These are phyloP conservation scores for Brachionus rubens DNA, from an alignment of 1,140 invertebrate species.

Conservation along the genomic window DNA sequence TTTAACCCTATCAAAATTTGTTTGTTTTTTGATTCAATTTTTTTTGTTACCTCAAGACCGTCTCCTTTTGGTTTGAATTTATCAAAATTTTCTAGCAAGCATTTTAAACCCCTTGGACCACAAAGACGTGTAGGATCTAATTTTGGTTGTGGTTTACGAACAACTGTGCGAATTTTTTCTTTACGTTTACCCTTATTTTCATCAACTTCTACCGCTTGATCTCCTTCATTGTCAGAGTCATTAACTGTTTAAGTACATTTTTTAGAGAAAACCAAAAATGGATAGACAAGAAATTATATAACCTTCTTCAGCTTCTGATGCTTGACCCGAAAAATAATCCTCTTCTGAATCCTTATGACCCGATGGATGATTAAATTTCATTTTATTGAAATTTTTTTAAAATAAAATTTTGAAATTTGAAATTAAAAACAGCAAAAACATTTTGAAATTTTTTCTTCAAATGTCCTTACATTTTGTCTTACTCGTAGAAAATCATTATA, in stretches of 20 bases:
- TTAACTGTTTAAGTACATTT: too few relatives aligned
- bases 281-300: too few relatives aligned
- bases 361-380: conserved; percentile 25
- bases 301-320: conserved; percentile 24
- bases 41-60: conserved; percentile 68
- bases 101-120: conserved; percentile 73
- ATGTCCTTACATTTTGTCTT: too few relatives aligned
- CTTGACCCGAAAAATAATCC: conserved; percentile 10
- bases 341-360: conserved; percentile 18
- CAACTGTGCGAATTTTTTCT: conserved; percentile 60
- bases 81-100: conserved; percentile 74
- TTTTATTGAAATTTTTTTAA: background rate
- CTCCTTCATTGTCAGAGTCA: background rate
- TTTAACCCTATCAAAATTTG: background rate
- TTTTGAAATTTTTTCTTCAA: background rate
- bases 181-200: conserved; percentile 51
- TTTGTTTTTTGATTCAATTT: background rate
- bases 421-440: background rate
- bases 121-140: conserved; percentile 70
- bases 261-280: too few relatives aligned
- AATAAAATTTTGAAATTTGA: background rate
- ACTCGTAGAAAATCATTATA: too few relatives aligned
- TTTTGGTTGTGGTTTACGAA: conserved; percentile 69
- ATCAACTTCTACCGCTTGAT: background rate
- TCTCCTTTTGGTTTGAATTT: conserved; percentile 78